Base-by-base conservation (phyloP, 2,888 invertebrate genomes). In the Hipparchia sbordonii region DNA sequence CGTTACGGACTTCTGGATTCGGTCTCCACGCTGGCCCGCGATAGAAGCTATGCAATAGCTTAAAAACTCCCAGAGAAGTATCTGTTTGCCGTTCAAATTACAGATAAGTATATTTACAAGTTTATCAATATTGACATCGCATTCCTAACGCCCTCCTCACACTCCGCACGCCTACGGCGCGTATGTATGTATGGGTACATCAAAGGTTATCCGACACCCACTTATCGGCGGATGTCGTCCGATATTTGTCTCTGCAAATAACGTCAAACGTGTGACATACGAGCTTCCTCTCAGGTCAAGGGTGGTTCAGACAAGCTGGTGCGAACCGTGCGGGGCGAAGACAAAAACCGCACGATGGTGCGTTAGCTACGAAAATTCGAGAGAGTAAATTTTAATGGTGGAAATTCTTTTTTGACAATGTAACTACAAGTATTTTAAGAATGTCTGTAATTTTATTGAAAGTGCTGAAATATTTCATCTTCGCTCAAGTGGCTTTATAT, bases 181-280 rank as follows among this genome's bases (percentile, higher is more conserved):
- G 39, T 39, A 39, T 39, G 39, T 39, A 39, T 39, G 39, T 7
- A 1, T 2, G 7, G n/a, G 33, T 6, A 65, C 51, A 33, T 65
- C 65, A 65, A 65, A 65, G 65, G 65, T 33, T 33, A 65, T 2
- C 33, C 12, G 65, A 51, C 65, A 52, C 52, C 51, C 65, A 65
- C 65, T 65, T 52, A 65, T 12, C 52, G 51, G 10, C 23, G 12
- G 33, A 23, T 33, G 48, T 6, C 23, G 46, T 51, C 63, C 51
- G 46, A 63, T 51, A 63, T 63, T 52, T 65, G 65, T 65, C 65
- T 52, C 33, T 51, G 33, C 65, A 65, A 65, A 65, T 52, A 65
- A 52, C 51, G 51, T 10, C 13, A 10, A 48, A 63, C 13, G 63
- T 13, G 48, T 57, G 57, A 65, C 52, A 52, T 51, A 52, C 12